These are phyloP conservation scores for Acleris cristana DNA, from an alignment of 2,888 invertebrate species.

Conservation along the genomic window DNA sequence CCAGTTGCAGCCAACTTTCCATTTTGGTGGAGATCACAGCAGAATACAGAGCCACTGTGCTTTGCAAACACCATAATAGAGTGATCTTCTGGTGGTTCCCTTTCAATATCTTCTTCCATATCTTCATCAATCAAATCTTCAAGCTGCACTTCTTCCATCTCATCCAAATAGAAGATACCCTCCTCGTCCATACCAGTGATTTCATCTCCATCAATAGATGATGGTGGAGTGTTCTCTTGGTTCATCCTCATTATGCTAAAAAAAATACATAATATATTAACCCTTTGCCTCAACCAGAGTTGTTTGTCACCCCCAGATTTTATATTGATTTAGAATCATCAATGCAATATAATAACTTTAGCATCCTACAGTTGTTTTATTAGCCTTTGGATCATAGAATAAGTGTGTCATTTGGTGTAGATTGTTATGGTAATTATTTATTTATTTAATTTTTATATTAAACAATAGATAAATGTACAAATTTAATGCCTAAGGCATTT, in stretches of 20 bases:
- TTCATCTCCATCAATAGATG: slow-evolving; percentile 79
- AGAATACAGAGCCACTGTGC: slow-evolving; percentile 88
- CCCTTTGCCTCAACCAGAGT: neutral
- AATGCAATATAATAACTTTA: too few species aligned
- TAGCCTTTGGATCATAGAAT: too few species aligned
- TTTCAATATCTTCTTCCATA: slow-evolving; percentile 72
- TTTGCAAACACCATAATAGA: slow-evolving; percentile 85
- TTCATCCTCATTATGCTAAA: slow-evolving; percentile 53
- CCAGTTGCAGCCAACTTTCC: slow-evolving; percentile 91
- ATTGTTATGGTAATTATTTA: too few species aligned
- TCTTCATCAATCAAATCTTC: slow-evolving; percentile 47
- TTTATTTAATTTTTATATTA: too few species aligned
- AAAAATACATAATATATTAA: neutral
- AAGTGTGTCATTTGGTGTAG: too few species aligned
- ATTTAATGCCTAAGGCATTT: too few species aligned
- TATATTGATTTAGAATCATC: too few species aligned
- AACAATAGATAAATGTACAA: too few species aligned
- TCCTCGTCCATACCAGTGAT: slow-evolving; percentile 76
- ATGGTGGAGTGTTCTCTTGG: slow-evolving; percentile 77
- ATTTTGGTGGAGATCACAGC: slow-evolving; percentile 87
- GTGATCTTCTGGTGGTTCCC: slow-evolving; percentile 81
- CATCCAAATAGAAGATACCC: slow-evolving; percentile 60
- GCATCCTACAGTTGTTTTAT: too few species aligned
- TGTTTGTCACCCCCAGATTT: neutral
- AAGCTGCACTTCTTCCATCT: slow-evolving; percentile 64